Percentiles rank a stretch among this genome's conserved stretches.
phyloP scores from a whole-genome alignment of 2,113 vertebrate genomes.

The Hemichromis elongatus region DNA sequence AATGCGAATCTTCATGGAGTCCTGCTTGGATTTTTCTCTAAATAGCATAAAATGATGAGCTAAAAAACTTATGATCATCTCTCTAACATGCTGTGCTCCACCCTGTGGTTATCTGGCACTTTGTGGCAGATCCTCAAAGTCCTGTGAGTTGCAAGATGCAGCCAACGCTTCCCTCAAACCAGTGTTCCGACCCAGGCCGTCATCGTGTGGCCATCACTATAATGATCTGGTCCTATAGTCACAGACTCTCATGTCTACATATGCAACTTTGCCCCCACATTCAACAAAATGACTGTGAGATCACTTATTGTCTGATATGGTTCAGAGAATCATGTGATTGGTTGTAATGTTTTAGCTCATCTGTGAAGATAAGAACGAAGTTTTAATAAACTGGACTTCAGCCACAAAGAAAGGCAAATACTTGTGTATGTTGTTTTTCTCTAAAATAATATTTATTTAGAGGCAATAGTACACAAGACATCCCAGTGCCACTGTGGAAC shows the following conservation, averaged over 20 bases:
- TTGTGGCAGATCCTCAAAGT: neutral
- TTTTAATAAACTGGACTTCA: neutral
- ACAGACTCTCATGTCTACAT: neutral
- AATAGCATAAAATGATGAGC: neutral
- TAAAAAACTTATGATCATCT: neutral
- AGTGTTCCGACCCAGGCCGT: neutral
- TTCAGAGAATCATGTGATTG: neutral
- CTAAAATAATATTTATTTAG: neutral
- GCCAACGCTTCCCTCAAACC: neutral
- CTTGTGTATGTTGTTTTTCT: neutral
- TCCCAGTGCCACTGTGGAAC: too few species aligned
- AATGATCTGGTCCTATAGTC: neutral
- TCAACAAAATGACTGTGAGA: neutral
- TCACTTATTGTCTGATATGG: neutral
- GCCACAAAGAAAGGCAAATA: neutral
- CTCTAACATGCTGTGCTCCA: neutral
- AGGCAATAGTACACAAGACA: neutral
- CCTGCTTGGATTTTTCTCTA: neutral
- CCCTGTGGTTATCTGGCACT: neutral
- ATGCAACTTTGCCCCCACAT: neutral
- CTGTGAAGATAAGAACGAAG: neutral
- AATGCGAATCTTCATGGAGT: neutral
- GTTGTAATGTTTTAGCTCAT: neutral
- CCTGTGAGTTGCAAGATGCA: neutral
- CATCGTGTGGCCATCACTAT: neutral